Conservation (phyloP, 37 sponge, comb jelly and placozoan genomes). For the Diacarnus erythraeanus region DNA sequence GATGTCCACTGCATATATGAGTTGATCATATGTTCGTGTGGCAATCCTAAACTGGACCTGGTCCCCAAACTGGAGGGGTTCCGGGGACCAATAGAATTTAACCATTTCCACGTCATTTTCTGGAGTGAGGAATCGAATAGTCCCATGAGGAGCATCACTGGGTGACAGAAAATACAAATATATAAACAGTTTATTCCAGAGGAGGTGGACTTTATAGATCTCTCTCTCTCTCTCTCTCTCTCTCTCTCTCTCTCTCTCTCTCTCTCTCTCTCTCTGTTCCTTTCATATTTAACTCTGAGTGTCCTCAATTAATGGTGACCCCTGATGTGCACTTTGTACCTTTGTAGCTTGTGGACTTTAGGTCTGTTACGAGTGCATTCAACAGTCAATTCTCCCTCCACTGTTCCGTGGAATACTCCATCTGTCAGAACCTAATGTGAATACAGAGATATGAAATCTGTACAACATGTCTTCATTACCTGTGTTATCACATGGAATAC, state of each 20-base stretch:
- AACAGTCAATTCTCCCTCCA: constrained; percentile 59
- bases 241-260: too few relatives aligned
- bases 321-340: background rate
- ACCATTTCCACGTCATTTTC: constrained; percentile 27
- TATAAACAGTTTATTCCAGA: background rate
- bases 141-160: constrained; percentile 49
- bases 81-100: constrained; percentile 48
- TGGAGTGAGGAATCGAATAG: constrained; percentile 33
- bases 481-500: too few relatives aligned
- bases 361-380: constrained; percentile 50
- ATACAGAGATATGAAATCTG: background rate
- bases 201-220: background rate
- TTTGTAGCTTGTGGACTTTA: constrained; percentile 47
- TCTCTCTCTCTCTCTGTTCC: too few relatives aligned
- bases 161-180: background rate
- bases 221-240: too few relatives aligned
- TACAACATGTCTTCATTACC: too few relatives aligned
- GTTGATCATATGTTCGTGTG: constrained; percentile 42
- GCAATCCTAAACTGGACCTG: constrained; percentile 67
- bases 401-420: constrained; percentile 39
- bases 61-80: constrained; percentile 72
- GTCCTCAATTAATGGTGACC: too few relatives aligned
- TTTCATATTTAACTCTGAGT: too few relatives aligned
- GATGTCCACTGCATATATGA: constrained; percentile 41
- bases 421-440: constrained; percentile 4